A percentile compares a stretch with the other conserved stretches of the same genome.
Conservation (phyloP, 2,797 vertebrate genomes). For the Myoxocephalus aenaeus region DNA sequence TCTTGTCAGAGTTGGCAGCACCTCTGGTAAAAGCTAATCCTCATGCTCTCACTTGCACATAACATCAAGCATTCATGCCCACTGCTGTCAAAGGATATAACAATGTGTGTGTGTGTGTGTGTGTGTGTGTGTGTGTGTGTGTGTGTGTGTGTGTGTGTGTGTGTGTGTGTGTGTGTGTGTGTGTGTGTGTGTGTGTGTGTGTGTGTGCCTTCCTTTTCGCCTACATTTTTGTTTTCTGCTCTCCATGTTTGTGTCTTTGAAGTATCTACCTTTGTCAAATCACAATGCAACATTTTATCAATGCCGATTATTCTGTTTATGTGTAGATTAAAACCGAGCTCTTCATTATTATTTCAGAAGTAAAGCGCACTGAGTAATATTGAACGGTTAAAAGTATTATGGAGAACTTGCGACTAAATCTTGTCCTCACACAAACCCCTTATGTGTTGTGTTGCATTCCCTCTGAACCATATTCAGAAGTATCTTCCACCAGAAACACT, state of each 20-base stretch:
- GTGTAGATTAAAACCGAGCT: constrained; percentile 14
- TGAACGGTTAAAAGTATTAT: background rate
- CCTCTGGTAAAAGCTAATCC: constrained; percentile 79
- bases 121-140: background rate
- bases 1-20: constrained; percentile 70
- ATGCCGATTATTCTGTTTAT: background rate
- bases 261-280: constrained; percentile 6
- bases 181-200: background rate
- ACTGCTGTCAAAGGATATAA: constrained; percentile 54
- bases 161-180: constrained; percentile 18
- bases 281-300: background rate
- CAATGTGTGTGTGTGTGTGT: constrained; percentile 23
- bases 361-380: background rate
- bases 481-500: background rate
- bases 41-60: constrained; percentile 72
- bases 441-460: background rate
- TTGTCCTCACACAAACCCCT: background rate
- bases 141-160: background rate
- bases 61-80: constrained; percentile 77
- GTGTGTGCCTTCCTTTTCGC: background rate
- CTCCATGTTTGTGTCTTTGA: constrained; percentile 3
- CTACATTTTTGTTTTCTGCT: constrained; percentile 11
- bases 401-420: background rate
- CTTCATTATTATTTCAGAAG: background rate
- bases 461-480: constrained; percentile 1